A percentile compares a stretch with the other conserved stretches of the same genome.
Conservation (phyloP, 2,888 invertebrate species). For the Disparrhopalites patrizii region DNA sequence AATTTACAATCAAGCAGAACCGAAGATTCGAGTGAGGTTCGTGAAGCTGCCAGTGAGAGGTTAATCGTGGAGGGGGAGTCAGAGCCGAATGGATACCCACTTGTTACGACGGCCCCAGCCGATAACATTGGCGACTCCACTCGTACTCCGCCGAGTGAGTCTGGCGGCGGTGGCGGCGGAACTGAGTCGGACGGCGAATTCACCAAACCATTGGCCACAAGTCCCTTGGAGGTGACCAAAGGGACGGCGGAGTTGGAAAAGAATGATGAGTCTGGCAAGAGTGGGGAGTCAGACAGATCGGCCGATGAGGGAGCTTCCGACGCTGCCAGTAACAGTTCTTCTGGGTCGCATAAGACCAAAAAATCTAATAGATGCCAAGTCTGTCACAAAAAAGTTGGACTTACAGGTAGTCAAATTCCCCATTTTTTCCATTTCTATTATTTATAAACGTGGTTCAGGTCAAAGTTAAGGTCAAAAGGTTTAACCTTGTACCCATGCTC, state of each 20-base stretch:
- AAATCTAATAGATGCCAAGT: conserved; percentile 97
- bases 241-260: conserved; percentile 10
- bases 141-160: too few relatives aligned
- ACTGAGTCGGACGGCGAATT: neutral
- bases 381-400: conserved; percentile 99
- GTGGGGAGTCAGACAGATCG: conserved; percentile 19
- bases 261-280: conserved; percentile 15
- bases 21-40: neutral
- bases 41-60: too few relatives aligned
- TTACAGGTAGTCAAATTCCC: conserved; percentile 91
- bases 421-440: too few relatives aligned
- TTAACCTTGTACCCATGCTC: too few relatives aligned
- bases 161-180: neutral
- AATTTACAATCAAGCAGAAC: neutral
- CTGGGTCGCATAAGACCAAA: conserved; percentile 55
- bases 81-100: neutral
- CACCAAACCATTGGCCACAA: neutral
- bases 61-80: neutral
- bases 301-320: conserved; percentile 17
- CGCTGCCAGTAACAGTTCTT: conserved; percentile 20
- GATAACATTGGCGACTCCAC: too few relatives aligned
- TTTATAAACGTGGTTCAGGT: too few relatives aligned
- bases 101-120: neutral
- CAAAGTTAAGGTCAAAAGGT: too few relatives aligned
- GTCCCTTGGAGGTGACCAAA: neutral